These are phyloP conservation scores for Oryzias melastigma DNA, from an alignment of 2,113 vertebrate genomes.

Conservation along the genomic window DNA sequence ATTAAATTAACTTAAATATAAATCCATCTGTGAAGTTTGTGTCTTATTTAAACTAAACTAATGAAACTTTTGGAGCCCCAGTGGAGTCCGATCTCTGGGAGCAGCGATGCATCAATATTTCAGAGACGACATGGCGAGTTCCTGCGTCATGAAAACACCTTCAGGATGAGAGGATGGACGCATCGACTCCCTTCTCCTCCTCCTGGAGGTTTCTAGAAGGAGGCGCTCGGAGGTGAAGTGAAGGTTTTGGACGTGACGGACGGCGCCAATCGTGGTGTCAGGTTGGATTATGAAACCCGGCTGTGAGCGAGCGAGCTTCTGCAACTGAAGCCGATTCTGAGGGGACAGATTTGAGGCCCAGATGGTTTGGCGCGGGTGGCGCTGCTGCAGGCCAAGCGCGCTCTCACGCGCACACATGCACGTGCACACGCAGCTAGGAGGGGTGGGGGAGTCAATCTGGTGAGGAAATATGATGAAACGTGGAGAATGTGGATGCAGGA, in stretches of 20 bases:
- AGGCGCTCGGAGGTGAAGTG: background rate
- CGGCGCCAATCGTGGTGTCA: no score
- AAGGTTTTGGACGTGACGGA: background rate
- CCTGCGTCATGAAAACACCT: background rate
- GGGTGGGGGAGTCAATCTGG: conserved; percentile 57
- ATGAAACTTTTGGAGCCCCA: no score
- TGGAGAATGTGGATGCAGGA: conserved; percentile 14
- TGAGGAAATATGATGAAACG: conserved; percentile 44
- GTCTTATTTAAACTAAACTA: no score
- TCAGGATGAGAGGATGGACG: background rate
- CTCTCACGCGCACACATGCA: conserved; percentile 15
- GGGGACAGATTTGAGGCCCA: conserved; percentile 71
- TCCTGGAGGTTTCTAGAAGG: background rate
- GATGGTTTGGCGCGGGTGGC: conserved; percentile 70
- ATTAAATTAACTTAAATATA: no score
- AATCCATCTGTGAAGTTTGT: no score
- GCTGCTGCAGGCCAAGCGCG: conserved; percentile 67
- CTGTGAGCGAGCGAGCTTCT: conserved; percentile 21
- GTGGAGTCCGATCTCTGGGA: no score
- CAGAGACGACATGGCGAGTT: conserved; percentile 6
- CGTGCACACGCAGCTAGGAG: conserved; percentile 50
- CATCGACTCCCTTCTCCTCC: background rate
- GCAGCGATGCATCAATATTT: conserved; percentile 44
- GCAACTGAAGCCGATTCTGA: conserved; percentile 62
- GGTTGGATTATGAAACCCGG: no score